A percentile compares a stretch with the other conserved stretches of the same genome.
phyloP scores from a whole-genome alignment of 2,888 invertebrate species.

The Thecocarcelia acutangulata region DNA sequence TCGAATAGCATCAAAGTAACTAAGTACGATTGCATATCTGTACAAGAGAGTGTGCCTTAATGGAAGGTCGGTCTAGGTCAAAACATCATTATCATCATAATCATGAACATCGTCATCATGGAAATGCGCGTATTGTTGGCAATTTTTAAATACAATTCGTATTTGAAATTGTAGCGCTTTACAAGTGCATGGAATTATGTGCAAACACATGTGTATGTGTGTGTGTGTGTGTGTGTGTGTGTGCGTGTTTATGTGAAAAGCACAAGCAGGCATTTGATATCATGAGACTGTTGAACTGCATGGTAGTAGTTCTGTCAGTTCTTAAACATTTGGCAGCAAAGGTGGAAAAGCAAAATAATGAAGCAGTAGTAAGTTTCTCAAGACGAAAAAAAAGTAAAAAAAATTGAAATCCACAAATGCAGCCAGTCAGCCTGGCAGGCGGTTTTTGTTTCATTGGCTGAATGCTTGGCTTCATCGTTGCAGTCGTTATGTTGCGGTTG shows the following conservation, averaged over 20 bases:
- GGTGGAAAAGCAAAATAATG: slow-evolving; percentile 30
- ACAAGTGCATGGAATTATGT: slow-evolving; percentile 5
- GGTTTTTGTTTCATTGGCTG: slow-evolving; percentile 54
- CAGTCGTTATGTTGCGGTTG: slow-evolving; percentile 15
- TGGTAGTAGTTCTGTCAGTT: neutral
- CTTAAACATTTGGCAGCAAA: slow-evolving; percentile 15
- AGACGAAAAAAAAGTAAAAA: slow-evolving; percentile 5
- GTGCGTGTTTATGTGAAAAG: slow-evolving; percentile 6
- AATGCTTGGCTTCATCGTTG: slow-evolving; percentile 27
- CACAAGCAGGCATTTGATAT: slow-evolving; percentile 27
- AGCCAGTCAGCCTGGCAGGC: slow-evolving; percentile 37
- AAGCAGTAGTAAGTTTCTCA: slow-evolving; percentile 39
- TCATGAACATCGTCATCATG: slow-evolving; percentile 18
- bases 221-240: slow-evolving; percentile 5
- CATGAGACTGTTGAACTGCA: slow-evolving; percentile 51
- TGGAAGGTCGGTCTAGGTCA: slow-evolving; percentile 67
- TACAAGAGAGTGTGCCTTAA: slow-evolving; percentile 34
- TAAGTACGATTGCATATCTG: slow-evolving; percentile 16
- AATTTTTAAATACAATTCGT: slow-evolving; percentile 59
- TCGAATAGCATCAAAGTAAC: slow-evolving; percentile 15
- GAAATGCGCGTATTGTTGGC: slow-evolving; percentile 61
- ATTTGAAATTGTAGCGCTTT: slow-evolving; percentile 60
- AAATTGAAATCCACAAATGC: slow-evolving; percentile 4
- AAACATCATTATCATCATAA: slow-evolving; percentile 34
- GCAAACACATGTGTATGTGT: slow-evolving; percentile 1